Evolutionary conservation across 2,888 invertebrate species (phyloP).

Genomic region (Germaria angustata): DNA sequence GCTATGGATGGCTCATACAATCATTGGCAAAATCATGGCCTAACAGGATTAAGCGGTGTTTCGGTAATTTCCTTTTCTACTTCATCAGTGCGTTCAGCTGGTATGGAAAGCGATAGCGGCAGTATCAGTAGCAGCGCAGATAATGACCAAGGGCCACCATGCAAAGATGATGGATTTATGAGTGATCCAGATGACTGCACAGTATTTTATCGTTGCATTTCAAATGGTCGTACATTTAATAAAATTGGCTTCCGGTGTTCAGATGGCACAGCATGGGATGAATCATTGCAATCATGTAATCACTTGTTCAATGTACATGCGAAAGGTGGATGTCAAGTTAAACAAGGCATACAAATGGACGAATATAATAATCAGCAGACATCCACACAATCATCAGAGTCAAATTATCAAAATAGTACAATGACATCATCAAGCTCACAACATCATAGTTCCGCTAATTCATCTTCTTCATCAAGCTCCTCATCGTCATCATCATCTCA

Average conservation of each 20-base stretch:
- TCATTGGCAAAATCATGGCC: slow-evolving; percentile 75
- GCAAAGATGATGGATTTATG: slow-evolving; percentile 86
- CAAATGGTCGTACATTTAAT: slow-evolving; percentile 82
- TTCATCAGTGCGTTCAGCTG: slow-evolving; percentile 74
- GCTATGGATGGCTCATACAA: slow-evolving; percentile 68
- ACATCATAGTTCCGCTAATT: slow-evolving; percentile 72
- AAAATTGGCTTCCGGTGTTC: slow-evolving; percentile 88
- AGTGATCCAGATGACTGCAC: slow-evolving; percentile 85
- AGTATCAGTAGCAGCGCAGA: slow-evolving; percentile 63
- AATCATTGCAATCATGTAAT: slow-evolving; percentile 85
- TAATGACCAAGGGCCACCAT: slow-evolving; percentile 75
- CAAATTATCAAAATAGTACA: slow-evolving; percentile 72
- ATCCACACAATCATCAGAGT: slow-evolving; percentile 73
- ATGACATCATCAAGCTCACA: slow-evolving; percentile 71
- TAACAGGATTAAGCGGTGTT: slow-evolving; percentile 77
- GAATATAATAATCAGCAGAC: slow-evolving; percentile 69
- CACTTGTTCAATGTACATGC: slow-evolving; percentile 84
- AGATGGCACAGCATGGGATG: slow-evolving; percentile 89
- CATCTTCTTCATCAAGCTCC: slow-evolving; percentile 65
- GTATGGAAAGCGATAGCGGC: slow-evolving; percentile 35
- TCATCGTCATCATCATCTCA: slow-evolving; percentile 51
- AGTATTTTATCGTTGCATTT: slow-evolving; percentile 89
- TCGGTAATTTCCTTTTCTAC: slow-evolving; percentile 78
- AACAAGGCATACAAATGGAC: slow-evolving; percentile 68
- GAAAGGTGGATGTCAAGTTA: slow-evolving; percentile 80